Percentiles rank a stretch among this genome's conserved stretches.
These are phyloP conservation scores for Drosophila nasuta DNA, from an alignment of 1,140 invertebrate genomes.

Conservation along the genomic window DNA sequence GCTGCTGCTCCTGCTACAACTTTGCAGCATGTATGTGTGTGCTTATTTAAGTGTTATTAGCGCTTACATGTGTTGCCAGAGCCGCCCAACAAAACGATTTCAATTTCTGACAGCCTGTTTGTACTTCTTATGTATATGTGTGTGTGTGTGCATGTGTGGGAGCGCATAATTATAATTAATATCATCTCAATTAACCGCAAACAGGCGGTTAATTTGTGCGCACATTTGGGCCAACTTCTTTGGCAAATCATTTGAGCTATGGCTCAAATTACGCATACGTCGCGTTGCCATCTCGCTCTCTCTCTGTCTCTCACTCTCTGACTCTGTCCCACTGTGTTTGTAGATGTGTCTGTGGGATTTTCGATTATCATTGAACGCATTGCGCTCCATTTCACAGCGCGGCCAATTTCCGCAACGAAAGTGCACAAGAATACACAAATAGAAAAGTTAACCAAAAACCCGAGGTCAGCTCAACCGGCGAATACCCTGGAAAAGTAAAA, in stretches of 20 bases:
- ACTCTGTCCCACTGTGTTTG: too few relatives aligned
- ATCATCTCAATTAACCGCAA: constrained; percentile 82
- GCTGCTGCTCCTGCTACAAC: too few relatives aligned
- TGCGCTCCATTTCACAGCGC: constrained; percentile 54
- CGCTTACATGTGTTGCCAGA: constrained; percentile 73
- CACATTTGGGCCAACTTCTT: constrained; percentile 45
- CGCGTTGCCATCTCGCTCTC: constrained; percentile 14
- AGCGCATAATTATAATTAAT: constrained; percentile 76
- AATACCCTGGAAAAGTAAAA: constrained; percentile 6
- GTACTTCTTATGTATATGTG: constrained; percentile 24
- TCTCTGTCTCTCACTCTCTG: too few relatives aligned
- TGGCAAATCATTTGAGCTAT: constrained; percentile 39
- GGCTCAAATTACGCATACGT: constrained; percentile 57
- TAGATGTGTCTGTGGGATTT: constrained; percentile 11
- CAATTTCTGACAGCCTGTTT: constrained; percentile 70
- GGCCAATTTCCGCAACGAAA: constrained; percentile 48
- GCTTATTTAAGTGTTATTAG: constrained; percentile 80
- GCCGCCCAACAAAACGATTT: constrained; percentile 63
- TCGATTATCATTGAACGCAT: constrained; percentile 35
- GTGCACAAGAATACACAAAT: constrained; percentile 17
- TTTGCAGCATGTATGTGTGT: constrained; percentile 14
- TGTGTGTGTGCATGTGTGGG: constrained; percentile 26
- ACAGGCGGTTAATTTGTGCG: constrained; percentile 79
- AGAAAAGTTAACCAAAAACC: not conserved
- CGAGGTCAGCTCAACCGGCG: not conserved